Evolutionary conservation across 2,113 vertebrate species (phyloP).

Genomic region (Carlito syrichta): DNA sequence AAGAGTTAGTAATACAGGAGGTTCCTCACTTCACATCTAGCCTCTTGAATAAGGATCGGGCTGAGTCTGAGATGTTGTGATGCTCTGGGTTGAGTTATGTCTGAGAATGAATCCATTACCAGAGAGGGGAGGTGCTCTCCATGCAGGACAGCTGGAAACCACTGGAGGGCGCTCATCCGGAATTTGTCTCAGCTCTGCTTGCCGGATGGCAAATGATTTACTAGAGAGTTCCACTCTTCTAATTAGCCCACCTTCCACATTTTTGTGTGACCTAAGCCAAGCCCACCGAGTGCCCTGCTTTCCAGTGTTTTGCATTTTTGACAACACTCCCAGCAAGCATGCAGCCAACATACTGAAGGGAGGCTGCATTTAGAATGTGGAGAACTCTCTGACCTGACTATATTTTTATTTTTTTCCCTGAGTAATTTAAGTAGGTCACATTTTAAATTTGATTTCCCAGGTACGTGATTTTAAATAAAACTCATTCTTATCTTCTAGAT

Average conservation of each 20-base stretch:
- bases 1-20: neutral
- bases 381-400: constrained; percentile 36
- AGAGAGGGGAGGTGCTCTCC: neutral
- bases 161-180: neutral
- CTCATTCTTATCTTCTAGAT: constrained; percentile 42
- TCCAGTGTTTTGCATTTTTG: constrained; percentile 7
- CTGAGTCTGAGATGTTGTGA: constrained; percentile 42
- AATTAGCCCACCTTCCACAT: neutral
- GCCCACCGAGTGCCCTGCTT: neutral
- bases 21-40: neutral
- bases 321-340: neutral
- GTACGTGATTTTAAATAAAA: constrained; percentile 54
- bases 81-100: constrained; percentile 52
- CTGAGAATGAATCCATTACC: constrained; percentile 44
- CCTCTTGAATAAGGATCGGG: neutral
- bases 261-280: neutral
- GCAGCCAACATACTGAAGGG: neutral
- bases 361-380: neutral
- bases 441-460: constrained; percentile 63
- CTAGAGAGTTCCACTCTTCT: neutral
- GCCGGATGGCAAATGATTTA: neutral
- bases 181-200: constrained; percentile 4
- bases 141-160: neutral
- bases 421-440: constrained; percentile 69
- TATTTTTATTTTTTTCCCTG: neutral